Evolutionary conservation across 2,113 vertebrate species (phyloP).

Genomic region (Sula dactylatra): DNA sequence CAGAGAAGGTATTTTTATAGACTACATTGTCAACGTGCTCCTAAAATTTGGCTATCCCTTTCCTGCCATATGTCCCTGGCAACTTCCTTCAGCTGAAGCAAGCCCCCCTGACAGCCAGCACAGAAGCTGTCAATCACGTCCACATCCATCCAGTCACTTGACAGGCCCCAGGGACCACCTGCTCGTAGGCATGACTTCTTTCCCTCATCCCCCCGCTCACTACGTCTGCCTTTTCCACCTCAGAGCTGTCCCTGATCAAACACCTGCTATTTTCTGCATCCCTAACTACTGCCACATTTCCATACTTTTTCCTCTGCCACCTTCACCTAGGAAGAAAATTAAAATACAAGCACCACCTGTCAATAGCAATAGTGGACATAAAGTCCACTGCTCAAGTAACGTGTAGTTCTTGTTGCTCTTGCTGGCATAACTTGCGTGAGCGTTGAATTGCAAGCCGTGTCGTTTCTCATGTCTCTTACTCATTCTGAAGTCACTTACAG

Average conservation of each 20-base stretch:
- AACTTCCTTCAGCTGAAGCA: conserved; percentile 53
- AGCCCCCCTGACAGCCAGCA: conserved; percentile 66
- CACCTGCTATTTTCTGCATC: conserved; percentile 22
- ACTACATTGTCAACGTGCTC: conserved; percentile 49
- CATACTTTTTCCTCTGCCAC: neutral
- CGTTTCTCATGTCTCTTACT: neutral
- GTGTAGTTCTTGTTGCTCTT: neutral
- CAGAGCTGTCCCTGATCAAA: conserved; percentile 17
- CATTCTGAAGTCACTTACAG: neutral
- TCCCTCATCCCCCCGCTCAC: neutral
- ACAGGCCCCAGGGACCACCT: conserved; percentile 61
- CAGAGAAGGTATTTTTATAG: conserved; percentile 49
- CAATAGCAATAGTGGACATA: neutral
- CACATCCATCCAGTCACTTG: conserved; percentile 56
- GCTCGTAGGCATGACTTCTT: conserved; percentile 19
- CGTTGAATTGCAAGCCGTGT: neutral
- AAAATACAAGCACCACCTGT: neutral
- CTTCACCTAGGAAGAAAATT: neutral
- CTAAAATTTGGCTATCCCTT: conserved; percentile 63
- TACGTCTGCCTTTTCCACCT: neutral
- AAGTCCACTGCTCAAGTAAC: neutral
- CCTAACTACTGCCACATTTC: neutral
- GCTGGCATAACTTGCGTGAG: neutral
- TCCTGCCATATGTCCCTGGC: conserved; percentile 65
- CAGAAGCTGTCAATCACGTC: conserved; percentile 60